Conservation (phyloP, 2,888 invertebrate species). For the Silvanus unidentatus region DNA sequence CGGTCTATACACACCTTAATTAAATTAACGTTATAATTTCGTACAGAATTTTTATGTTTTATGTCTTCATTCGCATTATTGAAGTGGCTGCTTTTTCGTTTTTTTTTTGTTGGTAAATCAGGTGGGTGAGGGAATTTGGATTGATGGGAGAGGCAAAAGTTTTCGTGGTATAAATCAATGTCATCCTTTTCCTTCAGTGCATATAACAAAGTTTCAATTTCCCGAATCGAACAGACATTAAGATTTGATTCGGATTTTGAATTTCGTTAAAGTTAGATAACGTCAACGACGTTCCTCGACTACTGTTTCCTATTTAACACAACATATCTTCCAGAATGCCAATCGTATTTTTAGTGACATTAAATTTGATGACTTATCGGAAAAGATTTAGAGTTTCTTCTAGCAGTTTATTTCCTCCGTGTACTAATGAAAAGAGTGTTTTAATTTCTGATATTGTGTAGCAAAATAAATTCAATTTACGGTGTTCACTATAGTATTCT, state of each 20-base stretch:
- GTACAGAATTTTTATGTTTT: neutral
- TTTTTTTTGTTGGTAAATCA: neutral
- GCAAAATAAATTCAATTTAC: no score
- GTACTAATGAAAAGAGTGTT: no score
- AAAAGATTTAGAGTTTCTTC: no score
- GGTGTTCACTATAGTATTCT: no score
- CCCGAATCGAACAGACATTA: constrained; percentile 41
- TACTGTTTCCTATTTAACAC: constrained; percentile 1
- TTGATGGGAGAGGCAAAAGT: constrained; percentile 30
- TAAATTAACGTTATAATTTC: no score
- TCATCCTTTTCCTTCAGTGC: constrained; percentile 35
- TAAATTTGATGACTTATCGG: no score
- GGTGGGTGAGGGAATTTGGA: constrained; percentile 24
- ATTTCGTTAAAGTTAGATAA: constrained; percentile 31
- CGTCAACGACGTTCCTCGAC: constrained; percentile 14
- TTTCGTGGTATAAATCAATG: constrained; percentile 41
- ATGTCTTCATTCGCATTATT: neutral
- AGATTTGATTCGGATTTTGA: constrained; percentile 38
- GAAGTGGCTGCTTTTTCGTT: neutral
- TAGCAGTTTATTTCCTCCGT: no score
- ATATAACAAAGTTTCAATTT: constrained; percentile 44
- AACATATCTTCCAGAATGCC: neutral
- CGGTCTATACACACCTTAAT: no score
- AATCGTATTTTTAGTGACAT: no score
- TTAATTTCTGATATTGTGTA: no score